Conservation (phyloP, 2,888 invertebrate genomes). For the Lasioglossum calceatum region DNA sequence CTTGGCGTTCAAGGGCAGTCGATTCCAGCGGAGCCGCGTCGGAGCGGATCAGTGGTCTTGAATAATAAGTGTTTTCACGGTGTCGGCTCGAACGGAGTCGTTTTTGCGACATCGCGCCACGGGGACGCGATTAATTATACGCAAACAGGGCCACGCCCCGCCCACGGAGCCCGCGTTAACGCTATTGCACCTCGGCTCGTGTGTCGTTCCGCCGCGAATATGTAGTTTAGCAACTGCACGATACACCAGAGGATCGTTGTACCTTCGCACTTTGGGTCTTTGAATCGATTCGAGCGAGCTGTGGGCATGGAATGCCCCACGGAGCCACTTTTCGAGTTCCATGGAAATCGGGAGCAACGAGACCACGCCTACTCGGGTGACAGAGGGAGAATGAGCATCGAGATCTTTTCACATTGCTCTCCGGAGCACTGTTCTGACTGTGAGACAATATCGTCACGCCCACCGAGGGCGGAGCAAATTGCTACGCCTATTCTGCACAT, state of each 20-base stretch:
- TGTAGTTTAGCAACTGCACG: background rate
- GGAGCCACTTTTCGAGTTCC: background rate
- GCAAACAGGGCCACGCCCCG: constrained; percentile 68
- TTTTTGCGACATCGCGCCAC: constrained; percentile 39
- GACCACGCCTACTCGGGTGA: background rate
- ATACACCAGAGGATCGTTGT: background rate
- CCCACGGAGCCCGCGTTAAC: constrained; percentile 9
- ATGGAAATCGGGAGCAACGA: background rate
- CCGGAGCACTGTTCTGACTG: background rate
- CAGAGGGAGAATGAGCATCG: background rate
- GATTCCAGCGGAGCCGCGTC: constrained; percentile 4
- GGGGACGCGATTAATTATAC: constrained; percentile 64
- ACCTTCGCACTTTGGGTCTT: background rate
- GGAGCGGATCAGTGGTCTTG: constrained; percentile 6
- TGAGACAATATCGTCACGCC: background rate
- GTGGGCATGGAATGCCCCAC: background rate
- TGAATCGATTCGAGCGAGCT: background rate
- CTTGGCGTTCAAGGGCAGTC: background rate
- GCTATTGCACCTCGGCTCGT: constrained; percentile 2
- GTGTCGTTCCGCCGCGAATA: background rate
- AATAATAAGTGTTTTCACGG: constrained; percentile 7
- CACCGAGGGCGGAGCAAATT: background rate
- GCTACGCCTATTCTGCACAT: background rate
- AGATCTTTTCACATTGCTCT: background rate
- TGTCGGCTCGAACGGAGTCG: constrained; percentile 8